Conservation (phyloP, 2,797 vertebrate species). For the Etheostoma nigrum region DNA sequence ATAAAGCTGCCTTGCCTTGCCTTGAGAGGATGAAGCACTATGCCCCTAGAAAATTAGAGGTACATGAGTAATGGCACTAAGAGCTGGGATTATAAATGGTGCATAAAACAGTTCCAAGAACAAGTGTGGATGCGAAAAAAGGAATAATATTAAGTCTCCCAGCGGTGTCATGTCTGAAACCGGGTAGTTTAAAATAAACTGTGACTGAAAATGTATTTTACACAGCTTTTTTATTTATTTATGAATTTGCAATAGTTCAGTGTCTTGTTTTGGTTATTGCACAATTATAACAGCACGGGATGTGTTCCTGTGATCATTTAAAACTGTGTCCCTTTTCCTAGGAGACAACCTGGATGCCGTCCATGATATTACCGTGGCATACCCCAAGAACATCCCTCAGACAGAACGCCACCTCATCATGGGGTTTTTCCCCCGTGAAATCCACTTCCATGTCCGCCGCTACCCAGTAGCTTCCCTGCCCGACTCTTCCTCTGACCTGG, state of each 20-base stretch:
- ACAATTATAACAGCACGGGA: background rate
- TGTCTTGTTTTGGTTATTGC: background rate
- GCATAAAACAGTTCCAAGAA: slow-evolving; percentile 20
- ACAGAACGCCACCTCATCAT: slow-evolving; percentile 93
- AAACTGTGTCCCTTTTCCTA: slow-evolving; percentile 59
- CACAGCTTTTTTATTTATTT: background rate
- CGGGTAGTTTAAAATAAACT: background rate
- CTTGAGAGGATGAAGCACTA: slow-evolving; percentile 22
- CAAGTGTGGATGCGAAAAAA: slow-evolving; percentile 23
- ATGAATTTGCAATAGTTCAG: background rate
- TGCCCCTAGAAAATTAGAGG: slow-evolving; percentile 47
- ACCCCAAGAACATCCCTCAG: slow-evolving; percentile 96
- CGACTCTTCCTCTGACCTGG: slow-evolving; percentile 83
- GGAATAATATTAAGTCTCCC: slow-evolving; percentile 22
- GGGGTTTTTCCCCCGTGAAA: slow-evolving; percentile 94
- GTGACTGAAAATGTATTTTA: background rate
- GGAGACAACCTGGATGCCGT: slow-evolving; percentile 95
- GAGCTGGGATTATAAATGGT: slow-evolving; percentile 28
- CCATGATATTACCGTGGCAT: slow-evolving; percentile 97
- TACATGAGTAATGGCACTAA: slow-evolving; percentile 29
- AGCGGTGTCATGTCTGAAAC: slow-evolving; percentile 18
- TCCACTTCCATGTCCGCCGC: slow-evolving; percentile 94
- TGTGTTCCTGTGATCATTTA: background rate
- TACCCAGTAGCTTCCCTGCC: slow-evolving; percentile 89
- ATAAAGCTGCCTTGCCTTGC: no score